phyloP scores from a whole-genome alignment of 1,140 invertebrate genomes.

The Pseudomyrmex dendroicus region DNA sequence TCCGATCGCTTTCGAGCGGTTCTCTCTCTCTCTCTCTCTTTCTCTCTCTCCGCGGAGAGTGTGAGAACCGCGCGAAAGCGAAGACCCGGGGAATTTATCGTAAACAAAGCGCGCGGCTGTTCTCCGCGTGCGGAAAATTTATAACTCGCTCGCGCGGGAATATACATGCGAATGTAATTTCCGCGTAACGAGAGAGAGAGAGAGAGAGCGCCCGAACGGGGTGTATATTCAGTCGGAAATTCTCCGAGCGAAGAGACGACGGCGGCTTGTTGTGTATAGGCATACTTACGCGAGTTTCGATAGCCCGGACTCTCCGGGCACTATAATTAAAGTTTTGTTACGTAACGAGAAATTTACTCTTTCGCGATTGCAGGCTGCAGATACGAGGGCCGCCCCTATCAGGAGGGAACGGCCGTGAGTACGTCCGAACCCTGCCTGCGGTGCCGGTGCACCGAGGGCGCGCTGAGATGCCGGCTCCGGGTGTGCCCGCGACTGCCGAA shows the following conservation, averaged over 20 bases:
- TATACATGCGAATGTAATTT: too few relatives aligned
- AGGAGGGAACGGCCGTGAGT: constrained; percentile 87
- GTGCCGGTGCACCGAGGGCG: constrained; percentile 90
- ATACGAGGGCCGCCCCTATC: constrained; percentile 88
- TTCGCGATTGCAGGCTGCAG: constrained; percentile 86
- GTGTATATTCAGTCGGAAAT: neutral
- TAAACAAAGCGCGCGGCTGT: neutral
- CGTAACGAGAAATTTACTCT: constrained; percentile 47
- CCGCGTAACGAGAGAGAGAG: too few relatives aligned
- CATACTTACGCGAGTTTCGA: constrained; percentile 27
- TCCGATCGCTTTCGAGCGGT: too few relatives aligned
- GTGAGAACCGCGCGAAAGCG: too few relatives aligned
- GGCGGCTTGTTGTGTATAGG: too few relatives aligned
- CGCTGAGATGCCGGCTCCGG: constrained; percentile 90
- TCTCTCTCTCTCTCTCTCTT: too few relatives aligned
- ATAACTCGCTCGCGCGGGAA: too few relatives aligned
- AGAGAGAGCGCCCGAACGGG: too few relatives aligned
- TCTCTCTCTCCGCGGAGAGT: too few relatives aligned
- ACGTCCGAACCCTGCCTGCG: constrained; percentile 91
- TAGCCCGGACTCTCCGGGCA: constrained; percentile 11
- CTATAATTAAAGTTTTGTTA: constrained; percentile 60
- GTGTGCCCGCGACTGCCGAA: constrained; percentile 91
- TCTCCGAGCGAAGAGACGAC: too few relatives aligned
- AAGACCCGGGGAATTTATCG: neutral
- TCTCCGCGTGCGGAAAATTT: neutral